These are phyloP conservation scores for Botrylloides violaceus DNA, from an alignment of 23 tunicate genomes.

Conservation along the genomic window DNA sequence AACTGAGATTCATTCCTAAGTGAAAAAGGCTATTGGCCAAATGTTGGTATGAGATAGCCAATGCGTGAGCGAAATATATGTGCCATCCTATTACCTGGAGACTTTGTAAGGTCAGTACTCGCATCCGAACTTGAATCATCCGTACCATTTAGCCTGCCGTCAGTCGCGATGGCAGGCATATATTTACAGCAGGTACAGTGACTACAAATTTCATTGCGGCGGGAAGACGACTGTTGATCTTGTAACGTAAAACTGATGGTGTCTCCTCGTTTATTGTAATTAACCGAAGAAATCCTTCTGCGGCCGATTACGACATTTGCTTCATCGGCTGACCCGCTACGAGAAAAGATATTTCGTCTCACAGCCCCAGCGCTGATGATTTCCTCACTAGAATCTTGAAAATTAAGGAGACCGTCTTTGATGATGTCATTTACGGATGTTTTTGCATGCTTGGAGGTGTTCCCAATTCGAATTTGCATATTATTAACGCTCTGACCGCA, in stretches of 20 bases:
- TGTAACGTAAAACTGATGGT: constrained; percentile 9
- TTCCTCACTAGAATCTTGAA: neutral
- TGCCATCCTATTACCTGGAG: no score
- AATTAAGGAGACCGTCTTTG: neutral
- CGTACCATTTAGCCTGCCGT: no score
- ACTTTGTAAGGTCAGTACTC: no score
- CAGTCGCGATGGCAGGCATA: no score
- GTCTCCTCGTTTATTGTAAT: constrained; percentile 16
- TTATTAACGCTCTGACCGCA: neutral
- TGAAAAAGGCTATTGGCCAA: no score
- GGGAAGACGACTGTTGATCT: neutral
- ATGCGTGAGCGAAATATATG: no score
- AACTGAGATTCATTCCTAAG: no score
- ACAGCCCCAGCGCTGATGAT: neutral
- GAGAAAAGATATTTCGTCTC: no score
- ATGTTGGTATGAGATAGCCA: no score
- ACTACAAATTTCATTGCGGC: neutral
- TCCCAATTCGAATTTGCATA: neutral
- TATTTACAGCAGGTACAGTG: constrained; percentile 9
- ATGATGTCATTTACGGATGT: neutral
- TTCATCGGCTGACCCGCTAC: no score
- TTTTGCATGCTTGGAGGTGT: neutral
- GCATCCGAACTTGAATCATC: no score
- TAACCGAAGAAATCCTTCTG: neutral
- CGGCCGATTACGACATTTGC: constrained; percentile 12